Conservation (phyloP, 2,113 vertebrate genomes). For the Tetrao urogallus region DNA sequence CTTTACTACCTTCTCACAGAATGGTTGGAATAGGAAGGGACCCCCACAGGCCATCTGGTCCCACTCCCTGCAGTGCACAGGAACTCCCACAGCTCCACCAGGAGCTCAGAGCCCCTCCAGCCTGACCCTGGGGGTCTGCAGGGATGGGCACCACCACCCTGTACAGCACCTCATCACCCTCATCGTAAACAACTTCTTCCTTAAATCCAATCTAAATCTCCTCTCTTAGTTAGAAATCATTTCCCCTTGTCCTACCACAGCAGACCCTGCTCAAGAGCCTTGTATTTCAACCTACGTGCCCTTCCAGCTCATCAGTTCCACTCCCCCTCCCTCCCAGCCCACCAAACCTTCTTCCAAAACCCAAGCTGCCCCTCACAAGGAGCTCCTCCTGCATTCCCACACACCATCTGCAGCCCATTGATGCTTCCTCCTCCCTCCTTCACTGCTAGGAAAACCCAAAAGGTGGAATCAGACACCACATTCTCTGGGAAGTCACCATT, state of each 20-base stretch:
- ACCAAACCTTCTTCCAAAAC: neutral
- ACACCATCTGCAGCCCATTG: neutral
- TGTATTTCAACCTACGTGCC: neutral
- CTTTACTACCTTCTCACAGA: neutral
- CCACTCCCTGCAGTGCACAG: too few species aligned
- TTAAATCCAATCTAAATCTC: too few species aligned
- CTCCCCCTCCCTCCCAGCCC: neutral
- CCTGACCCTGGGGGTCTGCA: too few species aligned
- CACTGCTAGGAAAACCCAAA: neutral
- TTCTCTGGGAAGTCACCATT: neutral
- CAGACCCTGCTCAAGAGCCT: neutral
- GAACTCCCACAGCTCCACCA: too few species aligned
- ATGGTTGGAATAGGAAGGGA: too few species aligned
- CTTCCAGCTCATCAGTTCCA: neutral
- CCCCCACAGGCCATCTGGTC: too few species aligned
- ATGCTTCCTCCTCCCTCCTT: neutral
- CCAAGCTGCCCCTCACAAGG: neutral
- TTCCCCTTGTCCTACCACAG: too few species aligned
- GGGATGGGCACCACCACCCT: too few species aligned
- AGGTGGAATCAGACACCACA: neutral
- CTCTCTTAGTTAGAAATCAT: too few species aligned
- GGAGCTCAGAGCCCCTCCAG: too few species aligned
- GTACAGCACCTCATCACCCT: too few species aligned
- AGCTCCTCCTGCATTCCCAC: neutral
- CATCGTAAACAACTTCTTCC: too few species aligned